A percentile compares a stretch with the other conserved stretches of the same genome.
phyloP scores from a whole-genome alignment of 2,113 vertebrate genomes.

The Podiceps cristatus region DNA sequence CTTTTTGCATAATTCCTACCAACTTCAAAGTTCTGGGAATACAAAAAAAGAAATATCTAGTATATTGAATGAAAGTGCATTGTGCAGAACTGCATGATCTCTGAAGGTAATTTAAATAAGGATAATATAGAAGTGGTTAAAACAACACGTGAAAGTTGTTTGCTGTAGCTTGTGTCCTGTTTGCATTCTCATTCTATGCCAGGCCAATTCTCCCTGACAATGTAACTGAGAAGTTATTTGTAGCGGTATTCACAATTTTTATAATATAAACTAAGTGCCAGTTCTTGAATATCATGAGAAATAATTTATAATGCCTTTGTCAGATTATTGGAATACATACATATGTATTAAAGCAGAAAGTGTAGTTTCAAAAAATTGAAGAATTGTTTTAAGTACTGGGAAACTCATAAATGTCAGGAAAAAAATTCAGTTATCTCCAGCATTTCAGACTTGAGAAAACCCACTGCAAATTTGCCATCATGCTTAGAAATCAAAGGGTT shows the following conservation, averaged over 20 bases:
- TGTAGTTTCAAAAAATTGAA: slow-evolving; percentile 1
- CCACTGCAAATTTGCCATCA: not conserved
- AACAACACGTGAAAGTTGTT: not conserved
- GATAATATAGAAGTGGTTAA: not conserved
- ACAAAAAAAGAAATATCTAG: not conserved
- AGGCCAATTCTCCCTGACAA: slow-evolving; percentile 12
- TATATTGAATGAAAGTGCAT: not conserved
- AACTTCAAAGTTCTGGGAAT: not conserved
- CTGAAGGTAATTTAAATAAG: not conserved
- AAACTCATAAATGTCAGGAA: not conserved
- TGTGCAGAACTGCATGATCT: not conserved
- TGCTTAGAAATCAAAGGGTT: not conserved
- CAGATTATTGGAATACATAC: not conserved
- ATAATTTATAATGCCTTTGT: slow-evolving; percentile 16
- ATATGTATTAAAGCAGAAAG: not conserved
- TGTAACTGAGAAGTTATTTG: slow-evolving; percentile 5
- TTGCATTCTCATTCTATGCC: not conserved
- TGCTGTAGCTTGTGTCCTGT: not conserved
- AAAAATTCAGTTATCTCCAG: not conserved
- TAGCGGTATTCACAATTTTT: not conserved
- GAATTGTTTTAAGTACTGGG: not conserved
- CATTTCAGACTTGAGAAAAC: not conserved
- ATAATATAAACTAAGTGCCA: not conserved
- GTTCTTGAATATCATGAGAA: not conserved
- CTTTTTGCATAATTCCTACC: not conserved